Evolutionary conservation across 2,888 invertebrate genomes (phyloP), one percentile per base, ranked within the genome.

Genomic region (Cerastis rubricosa): DNA sequence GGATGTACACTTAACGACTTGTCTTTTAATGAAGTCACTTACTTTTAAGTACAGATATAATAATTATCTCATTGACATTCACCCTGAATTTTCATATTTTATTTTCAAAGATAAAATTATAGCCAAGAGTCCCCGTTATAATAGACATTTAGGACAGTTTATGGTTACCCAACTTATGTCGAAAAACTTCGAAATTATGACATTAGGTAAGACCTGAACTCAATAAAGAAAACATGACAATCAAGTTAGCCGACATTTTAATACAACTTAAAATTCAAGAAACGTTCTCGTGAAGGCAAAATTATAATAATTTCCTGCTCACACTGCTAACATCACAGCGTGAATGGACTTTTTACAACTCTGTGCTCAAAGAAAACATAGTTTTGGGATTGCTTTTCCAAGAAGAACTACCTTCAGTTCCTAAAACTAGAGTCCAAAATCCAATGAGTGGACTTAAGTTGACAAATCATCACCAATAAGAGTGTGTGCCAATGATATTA

Each of bases 401-500:
- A 47, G 54, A 86, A 83, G 86, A 69, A 78, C 57, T 54, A 84
- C 86, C 76, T 74, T 90, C 88, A 74, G 0, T 0, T 0, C 0
- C 17, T 19, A 0, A 11, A 0, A 0, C 71, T 90, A 92, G 70
- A 88, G 91, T 88, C 76, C 11, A 85, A 86, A 88, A 76, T 92
- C 25, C 51, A 67, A 77, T 83, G 79, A 19, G 49, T n/a, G 3
- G 17, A 51, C 65, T 72, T 91, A 93, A 95, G 94, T 94, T 95
- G 95, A 95, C 95, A 95, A 93, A 95, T 95, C 96, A 96, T 95
- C 95, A 92, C 90, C 91, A 90, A 91, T 92, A 92, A 91, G 78
- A 93, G 93, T 94, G 93, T 94, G 90, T 94, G 94, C 93, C 93
- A 92, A 94, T 94, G 94, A 95, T 94, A 96, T 96, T 96, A 96